Conservation (phyloP, 2,888 invertebrate genomes). For the Craniophora ligustri region DNA sequence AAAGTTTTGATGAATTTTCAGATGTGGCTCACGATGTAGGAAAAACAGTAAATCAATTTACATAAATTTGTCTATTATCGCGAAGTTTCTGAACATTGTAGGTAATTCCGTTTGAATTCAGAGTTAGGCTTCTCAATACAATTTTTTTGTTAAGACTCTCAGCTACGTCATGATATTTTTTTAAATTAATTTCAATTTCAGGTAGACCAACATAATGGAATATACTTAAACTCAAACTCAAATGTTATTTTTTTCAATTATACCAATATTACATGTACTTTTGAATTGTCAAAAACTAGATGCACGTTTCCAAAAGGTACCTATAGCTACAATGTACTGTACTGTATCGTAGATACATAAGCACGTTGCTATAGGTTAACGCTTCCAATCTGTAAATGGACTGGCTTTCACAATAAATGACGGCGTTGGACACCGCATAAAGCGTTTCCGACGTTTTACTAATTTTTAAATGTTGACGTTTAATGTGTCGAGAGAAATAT, state of each 20-base stretch:
- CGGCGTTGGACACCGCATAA: slow-evolving; percentile 14
- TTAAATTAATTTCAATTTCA: background rate
- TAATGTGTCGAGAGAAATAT: background rate
- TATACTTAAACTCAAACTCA: too few species aligned
- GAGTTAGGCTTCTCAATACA: too few species aligned
- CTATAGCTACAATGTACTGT: slow-evolving; percentile 5
- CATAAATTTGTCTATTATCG: background rate
- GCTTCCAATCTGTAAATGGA: slow-evolving; percentile 45
- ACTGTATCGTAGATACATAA: background rate
- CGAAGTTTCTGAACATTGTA: background rate
- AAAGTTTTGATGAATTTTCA: slow-evolving; percentile 40
- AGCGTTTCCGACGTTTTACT: slow-evolving; percentile 8
- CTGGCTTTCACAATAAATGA: slow-evolving; percentile 11
- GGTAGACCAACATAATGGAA: background rate
- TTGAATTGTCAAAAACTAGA: too few species aligned
- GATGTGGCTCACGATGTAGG: slow-evolving; percentile 2
- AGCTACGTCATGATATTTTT: too few species aligned
- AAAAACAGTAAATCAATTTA: slow-evolving; percentile 22
- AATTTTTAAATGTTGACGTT: background rate
- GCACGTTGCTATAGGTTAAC: slow-evolving; percentile 11
- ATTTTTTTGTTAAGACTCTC: too few species aligned
- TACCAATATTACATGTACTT: too few species aligned
- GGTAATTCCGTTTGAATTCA: background rate
- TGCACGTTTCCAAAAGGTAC: too few species aligned
- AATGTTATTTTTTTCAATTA: too few species aligned